phyloP scores from a whole-genome alignment of 1,140 invertebrate species.

The Panagrolaimus sp. region DNA sequence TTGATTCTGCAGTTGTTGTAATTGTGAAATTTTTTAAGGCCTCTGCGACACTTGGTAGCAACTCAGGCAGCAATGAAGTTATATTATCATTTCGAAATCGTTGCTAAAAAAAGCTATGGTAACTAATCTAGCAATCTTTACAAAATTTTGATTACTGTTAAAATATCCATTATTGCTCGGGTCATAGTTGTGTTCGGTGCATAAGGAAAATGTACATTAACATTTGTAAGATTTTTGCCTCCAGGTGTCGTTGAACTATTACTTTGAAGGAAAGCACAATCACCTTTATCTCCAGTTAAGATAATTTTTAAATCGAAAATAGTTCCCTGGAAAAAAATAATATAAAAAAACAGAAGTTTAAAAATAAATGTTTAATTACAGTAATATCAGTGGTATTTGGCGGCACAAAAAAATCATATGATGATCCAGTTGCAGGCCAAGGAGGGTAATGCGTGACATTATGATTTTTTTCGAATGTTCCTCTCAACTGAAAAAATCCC shows the following conservation, averaged over 20 bases:
- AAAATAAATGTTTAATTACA: conserved; percentile 12
- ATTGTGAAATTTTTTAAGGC: conserved; percentile 17
- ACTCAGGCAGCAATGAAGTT: background rate
- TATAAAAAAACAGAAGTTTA: background rate
- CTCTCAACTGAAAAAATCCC: conserved; percentile 27
- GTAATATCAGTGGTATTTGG: conserved; percentile 39
- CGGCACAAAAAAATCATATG: conserved; percentile 10
- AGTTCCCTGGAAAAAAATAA: conserved; percentile 26
- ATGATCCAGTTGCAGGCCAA: conserved; percentile 41
- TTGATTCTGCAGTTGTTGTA: conserved; percentile 20
- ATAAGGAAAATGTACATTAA: conserved; percentile 39
- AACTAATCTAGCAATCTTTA: background rate
- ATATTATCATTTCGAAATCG: conserved; percentile 25
- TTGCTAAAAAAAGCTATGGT: conserved; percentile 17
- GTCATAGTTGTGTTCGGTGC: conserved; percentile 40
- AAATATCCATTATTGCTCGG: conserved; percentile 36
- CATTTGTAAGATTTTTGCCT: conserved; percentile 10
- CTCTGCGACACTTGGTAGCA: background rate
- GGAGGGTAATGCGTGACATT: conserved; percentile 17
- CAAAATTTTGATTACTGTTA: conserved; percentile 24
- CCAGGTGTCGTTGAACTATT: conserved; percentile 11
- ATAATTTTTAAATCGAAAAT: conserved; percentile 29
- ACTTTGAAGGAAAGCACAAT: conserved; percentile 36
- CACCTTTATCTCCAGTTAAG: conserved; percentile 15
- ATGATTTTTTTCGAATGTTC: conserved; percentile 40